A percentile compares a stretch with the other conserved stretches of the same genome.
These are phyloP conservation scores for Sceloporus tristichus DNA, from an alignment of 2,113 vertebrate genomes.

Conservation along the genomic window DNA sequence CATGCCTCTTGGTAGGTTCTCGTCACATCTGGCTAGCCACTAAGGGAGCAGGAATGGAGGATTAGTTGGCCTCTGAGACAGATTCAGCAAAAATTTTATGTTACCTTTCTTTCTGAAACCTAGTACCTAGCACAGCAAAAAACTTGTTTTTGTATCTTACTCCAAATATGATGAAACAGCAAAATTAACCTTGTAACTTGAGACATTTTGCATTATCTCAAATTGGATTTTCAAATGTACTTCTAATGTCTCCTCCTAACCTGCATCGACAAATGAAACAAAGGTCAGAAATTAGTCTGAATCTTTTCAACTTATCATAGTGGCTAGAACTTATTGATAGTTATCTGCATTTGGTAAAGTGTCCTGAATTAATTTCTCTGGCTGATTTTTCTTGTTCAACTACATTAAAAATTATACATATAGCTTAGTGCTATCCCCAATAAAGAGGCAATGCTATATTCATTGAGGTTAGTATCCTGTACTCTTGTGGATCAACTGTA, in stretches of 20 bases:
- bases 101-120: neutral
- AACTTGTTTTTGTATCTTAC: neutral
- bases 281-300: constrained; percentile 50
- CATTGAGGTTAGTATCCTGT: neutral
- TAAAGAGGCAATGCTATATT: neutral
- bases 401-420: neutral
- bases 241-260: constrained; percentile 28
- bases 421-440: neutral
- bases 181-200: neutral
- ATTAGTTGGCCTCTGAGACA: neutral
- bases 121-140: neutral
- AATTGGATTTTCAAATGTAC: neutral
- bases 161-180: neutral
- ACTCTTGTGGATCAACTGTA: neutral
- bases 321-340: constrained; percentile 34
- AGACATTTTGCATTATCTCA: neutral
- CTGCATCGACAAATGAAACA: constrained; percentile 58
- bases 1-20: neutral
- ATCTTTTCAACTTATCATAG: constrained; percentile 56
- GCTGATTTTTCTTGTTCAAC: neutral
- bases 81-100: neutral
- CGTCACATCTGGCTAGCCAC: neutral
- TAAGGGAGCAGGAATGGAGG: neutral
- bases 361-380: neutral
- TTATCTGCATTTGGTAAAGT: neutral